Base-by-base conservation (phyloP, 2,113 vertebrate species). In the Antennarius striatus region DNA sequence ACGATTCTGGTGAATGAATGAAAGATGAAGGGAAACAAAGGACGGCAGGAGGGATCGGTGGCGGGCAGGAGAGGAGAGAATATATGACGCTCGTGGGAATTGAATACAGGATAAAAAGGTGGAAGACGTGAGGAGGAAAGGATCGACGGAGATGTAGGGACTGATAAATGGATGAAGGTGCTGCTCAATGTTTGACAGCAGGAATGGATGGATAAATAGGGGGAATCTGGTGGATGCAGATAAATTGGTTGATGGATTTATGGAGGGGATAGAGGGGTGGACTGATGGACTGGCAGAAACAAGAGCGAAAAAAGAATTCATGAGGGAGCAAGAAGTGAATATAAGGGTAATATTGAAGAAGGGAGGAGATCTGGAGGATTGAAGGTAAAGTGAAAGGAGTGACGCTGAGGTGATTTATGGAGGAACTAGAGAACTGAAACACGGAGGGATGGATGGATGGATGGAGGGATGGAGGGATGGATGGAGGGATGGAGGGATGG, bases 171-270 rank as follows among this genome's bases (percentile, higher is more conserved):
- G 51, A 30, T 15, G 56, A 3, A 52, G 48, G 3, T 8, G 7
- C 13, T 22, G 43, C 17, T 50, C 17, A 51, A 6, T 8, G 32
- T 45, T 49, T 29, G 50, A 70, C 55, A 49, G 39, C 53, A 55
- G 1, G 22, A 48, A 10, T 45, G 4, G 70, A 10, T 39, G 50
- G 36, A 56, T 12, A 49, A 63, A 56, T 51, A 58, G 36, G 28
- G 36, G 28, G 14, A 63, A 28, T 56, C 16, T 43, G 15, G 17
- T 60, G 43, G 42, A 66, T 48, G 71, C n/a, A 56, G 61, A 53
- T 8, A 49, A 62, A 61, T 11, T 15, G 67, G 15, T 52, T 56
- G 54, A 56, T 56, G 45, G 69, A 40, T 72, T 66, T 42, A 80
- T 69, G 57, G 46, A 55, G 32, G 17, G 47, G 53, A 70, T 45